Conservation (phyloP, 35 echinoderm and acorn worm genomes). For the Lytechinus variegatus region DNA sequence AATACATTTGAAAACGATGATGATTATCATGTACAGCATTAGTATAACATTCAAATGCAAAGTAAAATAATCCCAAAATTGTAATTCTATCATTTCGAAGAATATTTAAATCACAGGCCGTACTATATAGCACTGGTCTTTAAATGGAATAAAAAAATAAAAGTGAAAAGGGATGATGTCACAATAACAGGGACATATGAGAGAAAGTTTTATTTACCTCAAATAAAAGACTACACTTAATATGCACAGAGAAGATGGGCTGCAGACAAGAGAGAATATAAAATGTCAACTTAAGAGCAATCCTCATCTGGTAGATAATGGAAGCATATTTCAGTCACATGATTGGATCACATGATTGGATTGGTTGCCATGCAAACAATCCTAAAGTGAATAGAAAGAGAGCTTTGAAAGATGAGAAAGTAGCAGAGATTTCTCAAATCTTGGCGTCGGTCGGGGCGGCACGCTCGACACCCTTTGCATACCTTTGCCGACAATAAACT, state of each 20-base stretch:
- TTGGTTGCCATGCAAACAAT: slow-evolving; percentile 15
- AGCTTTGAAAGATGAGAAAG: slow-evolving; percentile 26
- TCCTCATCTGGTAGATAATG: background rate
- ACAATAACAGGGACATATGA: too few relatives aligned
- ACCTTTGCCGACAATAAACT: slow-evolving; percentile 9
- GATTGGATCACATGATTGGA: background rate
- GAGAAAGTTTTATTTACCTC: too few relatives aligned
- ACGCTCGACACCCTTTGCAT: slow-evolving; percentile 21
- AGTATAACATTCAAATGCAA: too few relatives aligned
- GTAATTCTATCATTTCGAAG: too few relatives aligned
- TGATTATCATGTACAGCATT: too few relatives aligned
- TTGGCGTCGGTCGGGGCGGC: background rate
- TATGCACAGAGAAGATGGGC: background rate
- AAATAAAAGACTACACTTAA: too few relatives aligned
- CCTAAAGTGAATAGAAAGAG: slow-evolving; percentile 24
- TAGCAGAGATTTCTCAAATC: background rate
- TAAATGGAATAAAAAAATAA: too few relatives aligned
- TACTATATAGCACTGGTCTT: too few relatives aligned
- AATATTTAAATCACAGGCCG: too few relatives aligned
- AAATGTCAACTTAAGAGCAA: background rate
- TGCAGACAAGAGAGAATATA: background rate
- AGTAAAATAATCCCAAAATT: too few relatives aligned
- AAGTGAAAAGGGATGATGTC: too few relatives aligned
- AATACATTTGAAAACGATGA: too few relatives aligned
- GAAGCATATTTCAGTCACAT: background rate